Evolutionary conservation across 2,113 vertebrate species (phyloP).

Genomic region (Columbina picui): DNA sequence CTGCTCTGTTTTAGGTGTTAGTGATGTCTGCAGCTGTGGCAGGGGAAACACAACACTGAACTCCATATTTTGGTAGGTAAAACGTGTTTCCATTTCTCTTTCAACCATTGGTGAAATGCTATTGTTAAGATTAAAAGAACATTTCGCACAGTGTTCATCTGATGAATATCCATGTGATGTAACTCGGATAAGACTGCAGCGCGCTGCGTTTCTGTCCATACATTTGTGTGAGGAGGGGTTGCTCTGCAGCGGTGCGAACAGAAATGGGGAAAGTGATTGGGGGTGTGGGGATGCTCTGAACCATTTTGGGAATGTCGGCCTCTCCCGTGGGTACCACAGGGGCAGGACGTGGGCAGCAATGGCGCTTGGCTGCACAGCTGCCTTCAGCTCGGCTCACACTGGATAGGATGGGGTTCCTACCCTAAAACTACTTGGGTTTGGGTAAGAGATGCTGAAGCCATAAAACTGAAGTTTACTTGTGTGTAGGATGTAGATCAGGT

Average conservation of each 20-base stretch:
- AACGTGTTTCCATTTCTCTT: not conserved
- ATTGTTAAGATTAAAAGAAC: not conserved
- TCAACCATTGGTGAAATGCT: not conserved
- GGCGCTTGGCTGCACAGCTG: too few relatives aligned
- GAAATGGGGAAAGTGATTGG: too few relatives aligned
- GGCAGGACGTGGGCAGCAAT: too few relatives aligned
- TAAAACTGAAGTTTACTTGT: rapidly evolving
- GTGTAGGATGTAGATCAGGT: not conserved
- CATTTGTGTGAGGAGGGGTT: not conserved
- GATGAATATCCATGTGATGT: rapidly evolving
- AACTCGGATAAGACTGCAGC: not conserved
- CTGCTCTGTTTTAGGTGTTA: not conserved
- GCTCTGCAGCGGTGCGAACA: not conserved
- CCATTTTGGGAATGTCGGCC: too few relatives aligned
- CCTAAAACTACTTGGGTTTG: not conserved
- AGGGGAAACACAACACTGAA: not conserved
- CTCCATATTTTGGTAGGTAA: not conserved
- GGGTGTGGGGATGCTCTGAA: too few relatives aligned
- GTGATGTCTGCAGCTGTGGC: not conserved
- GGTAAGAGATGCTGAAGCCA: not conserved
- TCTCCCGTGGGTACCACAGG: too few relatives aligned
- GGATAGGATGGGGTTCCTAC: not conserved
- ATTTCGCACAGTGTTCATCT: not conserved
- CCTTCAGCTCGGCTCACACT: not conserved
- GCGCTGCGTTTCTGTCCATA: not conserved